Evolutionary conservation across 2,113 vertebrate genomes (phyloP), one percentile per base, ranked within the genome.

Genomic region (Psittacara wagleri): DNA sequence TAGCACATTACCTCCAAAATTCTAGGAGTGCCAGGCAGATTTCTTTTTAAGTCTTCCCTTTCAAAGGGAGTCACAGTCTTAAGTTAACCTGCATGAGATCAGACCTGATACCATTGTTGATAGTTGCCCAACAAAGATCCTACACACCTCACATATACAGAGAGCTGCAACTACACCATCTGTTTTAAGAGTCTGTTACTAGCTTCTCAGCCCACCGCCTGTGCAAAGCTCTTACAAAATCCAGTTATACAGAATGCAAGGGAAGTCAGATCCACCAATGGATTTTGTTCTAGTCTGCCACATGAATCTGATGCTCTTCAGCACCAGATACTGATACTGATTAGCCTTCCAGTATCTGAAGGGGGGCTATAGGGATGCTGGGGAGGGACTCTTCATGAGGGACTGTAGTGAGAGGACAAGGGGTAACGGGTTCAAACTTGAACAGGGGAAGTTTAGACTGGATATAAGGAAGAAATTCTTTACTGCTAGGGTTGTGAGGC

Each of bases 101-200:
- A 93, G 83, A 93, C 61, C 79, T 7, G 43, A 86, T 78, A 75
- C 33, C 76, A 44, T 15, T 86, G 69, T 27, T 88, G 88, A 75
- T 18, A 89, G 75, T 51, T 81, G 86, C 90, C 69, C 85, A 91
- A 79, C 75, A 86, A 77, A 86, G 69, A 93, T 81, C 80, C 83
- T 82, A 88, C 88, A 92, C 75, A 86, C 46, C 70, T 90, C 66
- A 25, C 51, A 74, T 46, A 61, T 24, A 83, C 23, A 46, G 59
- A 68, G 35, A 80, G 33, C 64, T 81, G 75, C 43, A 92, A 80
- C 72, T 67, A 92, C 61, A 88, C 76, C 72, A 95, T 78, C 90
- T 95, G 88, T 55, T 78, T 67, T 46, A 69, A 12, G 77, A 81
- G 83, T 73, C 72, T 94, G 76, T 64, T 67, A 86, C 59, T 39